Conservation (phyloP, 2,797 vertebrate species). For the Oophaga sylvatica region DNA sequence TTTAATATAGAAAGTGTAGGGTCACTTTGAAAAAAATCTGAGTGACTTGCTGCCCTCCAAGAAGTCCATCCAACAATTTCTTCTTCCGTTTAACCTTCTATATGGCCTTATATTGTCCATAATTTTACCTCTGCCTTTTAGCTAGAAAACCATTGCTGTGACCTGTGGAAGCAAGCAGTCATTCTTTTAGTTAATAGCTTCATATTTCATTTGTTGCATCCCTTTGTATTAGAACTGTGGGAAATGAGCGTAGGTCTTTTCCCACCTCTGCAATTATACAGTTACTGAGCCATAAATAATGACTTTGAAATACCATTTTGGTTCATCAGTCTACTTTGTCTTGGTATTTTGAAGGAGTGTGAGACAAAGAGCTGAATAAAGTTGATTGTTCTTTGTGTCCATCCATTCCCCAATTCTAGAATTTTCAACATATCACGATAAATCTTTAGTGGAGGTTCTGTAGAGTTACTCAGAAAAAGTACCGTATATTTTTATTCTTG, state of each 20-base stretch:
- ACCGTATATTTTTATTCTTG: neutral
- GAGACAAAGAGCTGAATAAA: neutral
- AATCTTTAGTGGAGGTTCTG: neutral
- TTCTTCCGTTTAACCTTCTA: neutral
- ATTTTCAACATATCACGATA: neutral
- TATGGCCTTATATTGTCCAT: neutral
- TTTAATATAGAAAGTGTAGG: too few relatives aligned
- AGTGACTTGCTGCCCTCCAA: neutral
- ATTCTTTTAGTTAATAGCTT: constrained; percentile 16
- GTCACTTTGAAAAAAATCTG: neutral
- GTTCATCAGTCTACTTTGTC: constrained; percentile 1
- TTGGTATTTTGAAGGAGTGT: constrained; percentile 10
- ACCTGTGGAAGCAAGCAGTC: neutral
- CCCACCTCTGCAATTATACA: constrained; percentile 44
- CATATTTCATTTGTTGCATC: constrained; percentile 19
- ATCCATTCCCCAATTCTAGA: neutral
- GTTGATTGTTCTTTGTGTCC: neutral
- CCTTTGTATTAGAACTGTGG: neutral
- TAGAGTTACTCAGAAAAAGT: neutral
- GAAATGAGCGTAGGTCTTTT: constrained; percentile 6
- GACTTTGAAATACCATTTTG: constrained; percentile 11
- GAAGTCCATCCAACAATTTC: neutral
- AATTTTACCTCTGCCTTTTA: neutral
- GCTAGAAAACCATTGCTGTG: neutral
- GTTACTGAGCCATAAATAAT: constrained; percentile 32